These are phyloP conservation scores for Abrostola tripartita DNA, from an alignment of 2,888 invertebrate genomes.

Conservation along the genomic window DNA sequence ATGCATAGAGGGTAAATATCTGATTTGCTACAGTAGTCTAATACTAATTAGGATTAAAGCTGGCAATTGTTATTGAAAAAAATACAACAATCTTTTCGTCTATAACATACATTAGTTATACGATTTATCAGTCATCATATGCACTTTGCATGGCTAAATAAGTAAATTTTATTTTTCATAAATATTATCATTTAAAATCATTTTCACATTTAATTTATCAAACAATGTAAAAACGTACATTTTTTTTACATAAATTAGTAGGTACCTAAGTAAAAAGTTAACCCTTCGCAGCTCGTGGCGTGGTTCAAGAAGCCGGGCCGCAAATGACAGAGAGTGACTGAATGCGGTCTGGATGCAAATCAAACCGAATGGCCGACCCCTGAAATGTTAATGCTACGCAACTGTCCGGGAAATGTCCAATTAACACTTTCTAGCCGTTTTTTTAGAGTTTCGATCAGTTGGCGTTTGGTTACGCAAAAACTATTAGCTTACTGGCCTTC, in stretches of 20 bases:
- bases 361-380: slow-evolving; percentile 54
- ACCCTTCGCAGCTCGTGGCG: neutral
- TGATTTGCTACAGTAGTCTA: no score
- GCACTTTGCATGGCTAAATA: no score
- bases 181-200: no score
- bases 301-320: slow-evolving; percentile 11
- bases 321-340: slow-evolving; percentile 27
- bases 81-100: no score
- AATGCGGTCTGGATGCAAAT: slow-evolving; percentile 63
- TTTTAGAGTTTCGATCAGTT: slow-evolving; percentile 14
- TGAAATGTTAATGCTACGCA: slow-evolving; percentile 59
- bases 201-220: no score
- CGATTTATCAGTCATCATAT: no score
- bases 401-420: slow-evolving; percentile 58
- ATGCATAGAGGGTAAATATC: no score
- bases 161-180: no score
- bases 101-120: no score
- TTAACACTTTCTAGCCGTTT: slow-evolving; percentile 48
- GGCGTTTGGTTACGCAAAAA: neutral
- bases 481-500: neutral
- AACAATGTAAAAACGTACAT: no score
- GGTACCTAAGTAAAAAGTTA: neutral
- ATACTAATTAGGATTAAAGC: no score
- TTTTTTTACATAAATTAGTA: neutral
- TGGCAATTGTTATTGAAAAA: no score